These are phyloP conservation scores for Notamacropus eugenii DNA, from an alignment of 2,797 vertebrate genomes.

Conservation along the genomic window DNA sequence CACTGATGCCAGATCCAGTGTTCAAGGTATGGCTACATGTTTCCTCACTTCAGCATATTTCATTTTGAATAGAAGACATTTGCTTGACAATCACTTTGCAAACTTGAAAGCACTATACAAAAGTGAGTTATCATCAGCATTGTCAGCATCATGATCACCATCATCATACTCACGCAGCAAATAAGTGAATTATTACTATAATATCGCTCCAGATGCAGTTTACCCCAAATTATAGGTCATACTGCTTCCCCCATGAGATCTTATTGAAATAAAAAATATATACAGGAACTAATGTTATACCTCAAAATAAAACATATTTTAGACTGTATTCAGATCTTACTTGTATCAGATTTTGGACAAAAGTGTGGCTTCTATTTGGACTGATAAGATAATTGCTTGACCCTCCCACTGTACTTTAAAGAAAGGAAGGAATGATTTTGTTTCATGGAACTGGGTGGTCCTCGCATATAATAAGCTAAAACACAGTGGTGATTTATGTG, in stretches of 20 bases:
- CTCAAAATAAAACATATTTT: neutral
- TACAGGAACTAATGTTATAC: neutral
- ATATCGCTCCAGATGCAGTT: neutral
- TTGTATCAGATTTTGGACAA: neutral
- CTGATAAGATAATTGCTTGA: neutral
- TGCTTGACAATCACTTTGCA: slow-evolving; percentile 32
- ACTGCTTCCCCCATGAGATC: neutral
- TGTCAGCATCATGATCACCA: neutral
- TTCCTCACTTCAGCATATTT: neutral
- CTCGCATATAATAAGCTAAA: slow-evolving; percentile 70
- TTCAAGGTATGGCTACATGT: neutral
- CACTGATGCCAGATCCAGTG: neutral
- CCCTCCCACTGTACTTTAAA: slow-evolving; percentile 65
- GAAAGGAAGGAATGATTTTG: slow-evolving; percentile 34
- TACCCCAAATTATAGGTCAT: neutral
- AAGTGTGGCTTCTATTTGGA: neutral
- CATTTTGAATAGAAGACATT: neutral
- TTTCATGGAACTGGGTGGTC: slow-evolving; percentile 68
- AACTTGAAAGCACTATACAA: slow-evolving; percentile 35
- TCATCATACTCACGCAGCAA: neutral
- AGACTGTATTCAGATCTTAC: neutral
- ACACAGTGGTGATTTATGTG: slow-evolving; percentile 33
- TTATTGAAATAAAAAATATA: neutral
- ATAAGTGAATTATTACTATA: slow-evolving; percentile 62
- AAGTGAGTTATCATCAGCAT: neutral